Percentiles rank a stretch among this genome's conserved stretches.
Conservation (phyloP, 1,140 invertebrate genomes). For the Himalopsyche phryganea region DNA sequence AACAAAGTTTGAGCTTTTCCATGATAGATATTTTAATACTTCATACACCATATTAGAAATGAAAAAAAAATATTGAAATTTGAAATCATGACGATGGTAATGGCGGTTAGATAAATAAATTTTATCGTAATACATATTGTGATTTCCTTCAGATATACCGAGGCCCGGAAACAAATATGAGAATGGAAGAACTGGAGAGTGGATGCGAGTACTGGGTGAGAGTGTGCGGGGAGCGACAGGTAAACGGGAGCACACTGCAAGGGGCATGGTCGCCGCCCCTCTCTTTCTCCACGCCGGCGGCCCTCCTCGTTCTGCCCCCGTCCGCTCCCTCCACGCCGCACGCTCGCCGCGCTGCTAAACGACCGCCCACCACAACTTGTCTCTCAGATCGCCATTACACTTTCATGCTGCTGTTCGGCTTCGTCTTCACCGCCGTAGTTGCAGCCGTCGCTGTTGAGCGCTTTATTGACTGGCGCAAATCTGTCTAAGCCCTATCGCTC, state of each 20-base stretch:
- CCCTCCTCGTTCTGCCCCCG: conserved; percentile 28
- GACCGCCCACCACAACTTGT: conserved; percentile 39
- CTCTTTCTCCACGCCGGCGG: conserved; percentile 27
- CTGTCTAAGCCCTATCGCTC: conserved; percentile 11
- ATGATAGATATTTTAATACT: no score
- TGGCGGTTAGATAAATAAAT: no score
- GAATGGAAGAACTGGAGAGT: conserved; percentile 63
- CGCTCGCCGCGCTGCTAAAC: conserved; percentile 34
- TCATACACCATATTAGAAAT: no score
- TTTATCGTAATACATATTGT: no score
- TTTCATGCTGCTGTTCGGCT: conserved; percentile 58
- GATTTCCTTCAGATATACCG: conserved; percentile 77
- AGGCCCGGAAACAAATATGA: conserved; percentile 63
- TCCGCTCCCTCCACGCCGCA: conserved; percentile 28
- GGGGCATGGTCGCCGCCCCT: conserved; percentile 59
- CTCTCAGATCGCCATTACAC: conserved; percentile 64
- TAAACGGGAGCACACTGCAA: conserved; percentile 54
- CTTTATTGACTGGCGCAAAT: conserved; percentile 41
- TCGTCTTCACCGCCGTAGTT: conserved; percentile 62
- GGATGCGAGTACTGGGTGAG: conserved; percentile 69
- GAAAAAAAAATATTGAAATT: no score
- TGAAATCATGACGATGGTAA: no score
- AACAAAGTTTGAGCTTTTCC: no score
- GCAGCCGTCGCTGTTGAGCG: conserved; percentile 58
- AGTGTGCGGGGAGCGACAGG: conserved; percentile 67